Base-by-base conservation (phyloP, 2,113 vertebrate genomes). In the Sander lucioperca region DNA sequence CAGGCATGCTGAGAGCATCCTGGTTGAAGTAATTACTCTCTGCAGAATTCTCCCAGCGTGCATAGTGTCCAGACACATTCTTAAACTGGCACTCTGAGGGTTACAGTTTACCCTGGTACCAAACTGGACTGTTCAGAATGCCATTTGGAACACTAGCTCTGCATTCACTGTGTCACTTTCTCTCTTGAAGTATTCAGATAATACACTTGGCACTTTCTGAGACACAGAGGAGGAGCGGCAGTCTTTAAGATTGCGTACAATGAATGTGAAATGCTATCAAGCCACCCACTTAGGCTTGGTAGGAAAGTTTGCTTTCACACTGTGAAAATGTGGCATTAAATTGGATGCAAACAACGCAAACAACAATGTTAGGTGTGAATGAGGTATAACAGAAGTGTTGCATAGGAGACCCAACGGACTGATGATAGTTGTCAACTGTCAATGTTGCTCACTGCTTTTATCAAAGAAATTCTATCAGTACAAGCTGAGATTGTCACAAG, bases 21-120 rank as follows among this genome's bases (percentile, higher is more conserved):
- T 80, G 80, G 79, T 84, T 89, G 74, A 79, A 82, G 88, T 93
- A 90, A 91, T 93, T 90, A 87, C 90, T 91, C 90, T 86, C 70
- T 86, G 84, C 88, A 87, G 92, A 93, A 86, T 79, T 85, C 79
- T 89, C 89, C 79, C 57, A 72, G 77, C 83, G 85, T 88, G 86
- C 79, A 85, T 77, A 93, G 78, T 74, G 69, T 88, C 82, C 84
- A 82, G 85, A 88, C 74, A 14, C 80, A 83, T 86, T 87, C 82
- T 77, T 74, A 81, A 57, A 73, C 62, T 63, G 86, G 77, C 84
- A 53, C 68, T 85, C 43, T 23, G 21, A 83, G 79, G 85, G 87
- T 88, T 82, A 77, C 78, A 66, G 74, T 61, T 87, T 69, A 74
- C 77, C 58, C 77, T 56, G 80, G 57, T 64, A 86, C 83, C 85